Conservation (phyloP, 2,113 vertebrate species). For the Peucedramus taeniatus region DNA sequence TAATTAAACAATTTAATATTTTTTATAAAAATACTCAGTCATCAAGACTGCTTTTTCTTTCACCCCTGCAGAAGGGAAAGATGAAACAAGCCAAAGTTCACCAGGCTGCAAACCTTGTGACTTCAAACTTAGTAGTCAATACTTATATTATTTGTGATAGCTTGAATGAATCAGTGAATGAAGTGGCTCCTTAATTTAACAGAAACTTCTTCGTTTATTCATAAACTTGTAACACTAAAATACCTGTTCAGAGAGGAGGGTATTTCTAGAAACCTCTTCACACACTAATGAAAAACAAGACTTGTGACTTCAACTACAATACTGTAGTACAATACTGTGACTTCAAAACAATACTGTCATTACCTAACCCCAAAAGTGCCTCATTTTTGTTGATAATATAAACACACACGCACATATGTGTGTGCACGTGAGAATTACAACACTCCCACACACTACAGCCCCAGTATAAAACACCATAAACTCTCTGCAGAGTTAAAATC, state of each 20-base stretch:
- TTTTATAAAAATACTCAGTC: not conserved
- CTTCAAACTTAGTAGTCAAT: not conserved
- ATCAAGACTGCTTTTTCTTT: not conserved
- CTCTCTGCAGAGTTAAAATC: not conserved
- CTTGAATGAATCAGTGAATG: not conserved
- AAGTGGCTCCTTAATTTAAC: not conserved
- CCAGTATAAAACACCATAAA: not conserved
- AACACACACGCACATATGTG: accelerated
- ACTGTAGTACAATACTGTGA: no score
- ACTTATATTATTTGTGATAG: not conserved
- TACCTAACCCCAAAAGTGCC: not conserved
- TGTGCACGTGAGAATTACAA: not conserved
- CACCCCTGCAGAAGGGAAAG: not conserved
- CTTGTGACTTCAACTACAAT: not conserved
- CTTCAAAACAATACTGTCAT: not conserved
- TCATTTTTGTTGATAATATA: not conserved
- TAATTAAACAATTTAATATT: not conserved
- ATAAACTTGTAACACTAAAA: not conserved
- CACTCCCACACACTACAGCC: not conserved
- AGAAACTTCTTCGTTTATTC: not conserved
- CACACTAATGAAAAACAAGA: not conserved
- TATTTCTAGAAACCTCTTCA: not conserved
- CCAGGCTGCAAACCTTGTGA: not conserved
- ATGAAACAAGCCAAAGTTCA: not conserved
- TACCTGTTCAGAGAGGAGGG: accelerated